phyloP scores from a whole-genome alignment of 2,113 vertebrate genomes.

The Ictalurus furcatus region DNA sequence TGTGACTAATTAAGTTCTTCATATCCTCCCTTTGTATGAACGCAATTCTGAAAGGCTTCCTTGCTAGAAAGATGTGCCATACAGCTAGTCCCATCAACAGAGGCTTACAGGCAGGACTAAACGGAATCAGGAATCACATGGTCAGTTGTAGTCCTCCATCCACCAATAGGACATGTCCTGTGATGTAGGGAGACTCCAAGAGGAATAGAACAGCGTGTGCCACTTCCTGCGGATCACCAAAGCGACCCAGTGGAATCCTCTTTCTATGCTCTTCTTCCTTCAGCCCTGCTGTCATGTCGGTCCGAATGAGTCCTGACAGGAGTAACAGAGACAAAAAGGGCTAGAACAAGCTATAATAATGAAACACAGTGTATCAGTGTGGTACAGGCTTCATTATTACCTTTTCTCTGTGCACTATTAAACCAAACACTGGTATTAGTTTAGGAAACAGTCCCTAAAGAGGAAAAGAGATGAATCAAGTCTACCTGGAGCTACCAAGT shows the following conservation, averaged over 20 bases:
- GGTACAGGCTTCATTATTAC: neutral
- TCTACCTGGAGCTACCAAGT: conserved; percentile 88
- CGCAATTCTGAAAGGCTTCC: neutral
- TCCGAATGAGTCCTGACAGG: conserved; percentile 82
- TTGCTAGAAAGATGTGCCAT: neutral
- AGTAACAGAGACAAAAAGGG: neutral
- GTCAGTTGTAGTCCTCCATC: conserved; percentile 88
- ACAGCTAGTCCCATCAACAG: neutral
- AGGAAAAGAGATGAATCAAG: neutral
- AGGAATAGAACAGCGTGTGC: conserved; percentile 86
- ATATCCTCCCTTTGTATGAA: neutral
- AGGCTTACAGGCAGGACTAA: neutral
- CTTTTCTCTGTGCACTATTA: neutral
- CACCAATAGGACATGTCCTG: conserved; percentile 85
- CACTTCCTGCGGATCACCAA: conserved; percentile 83
- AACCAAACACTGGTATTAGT: neutral
- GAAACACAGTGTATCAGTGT: neutral
- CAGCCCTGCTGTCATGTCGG: conserved; percentile 87
- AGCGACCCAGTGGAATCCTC: conserved; percentile 81
- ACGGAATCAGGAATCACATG: conserved; percentile 63
- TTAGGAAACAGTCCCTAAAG: neutral
- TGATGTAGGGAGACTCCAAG: conserved; percentile 83
- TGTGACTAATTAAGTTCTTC: neutral
- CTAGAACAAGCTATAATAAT: neutral
- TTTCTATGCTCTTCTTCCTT: conserved; percentile 72